Conservation (phyloP, 2,888 invertebrate genomes). For the Adela reaumurella region DNA sequence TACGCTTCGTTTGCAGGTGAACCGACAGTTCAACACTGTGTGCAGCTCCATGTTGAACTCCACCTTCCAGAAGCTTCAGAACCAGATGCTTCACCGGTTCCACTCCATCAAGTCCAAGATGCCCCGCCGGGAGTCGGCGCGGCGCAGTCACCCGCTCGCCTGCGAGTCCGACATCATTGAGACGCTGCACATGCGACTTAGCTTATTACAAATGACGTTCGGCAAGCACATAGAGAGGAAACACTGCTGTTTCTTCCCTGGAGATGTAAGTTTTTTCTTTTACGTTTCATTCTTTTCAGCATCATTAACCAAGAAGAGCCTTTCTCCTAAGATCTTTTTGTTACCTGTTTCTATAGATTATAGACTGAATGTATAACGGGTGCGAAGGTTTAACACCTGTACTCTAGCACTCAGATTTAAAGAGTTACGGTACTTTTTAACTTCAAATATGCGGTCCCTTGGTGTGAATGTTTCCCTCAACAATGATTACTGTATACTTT, state of each 20-base stretch:
- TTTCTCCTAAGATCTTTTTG: too few relatives aligned
- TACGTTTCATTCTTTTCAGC: neutral
- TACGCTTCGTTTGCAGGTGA: conserved; percentile 59
- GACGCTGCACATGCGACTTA: conserved; percentile 88
- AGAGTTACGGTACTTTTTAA: too few relatives aligned
- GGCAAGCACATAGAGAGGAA: conserved; percentile 92
- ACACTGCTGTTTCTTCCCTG: conserved; percentile 92
- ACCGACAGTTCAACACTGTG: conserved; percentile 73
- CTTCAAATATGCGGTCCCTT: too few relatives aligned
- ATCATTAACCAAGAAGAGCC: too few relatives aligned
- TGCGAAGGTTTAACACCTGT: too few relatives aligned
- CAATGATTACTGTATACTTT: too few relatives aligned
- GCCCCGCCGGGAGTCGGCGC: conserved; percentile 87
- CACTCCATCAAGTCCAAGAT: conserved; percentile 87
- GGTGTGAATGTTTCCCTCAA: too few relatives aligned
- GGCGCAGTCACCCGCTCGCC: conserved; percentile 85
- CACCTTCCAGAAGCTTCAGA: conserved; percentile 81
- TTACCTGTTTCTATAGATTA: too few relatives aligned
- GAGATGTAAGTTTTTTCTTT: conserved; percentile 64
- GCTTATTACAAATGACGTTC: conserved; percentile 89
- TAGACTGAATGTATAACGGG: too few relatives aligned
- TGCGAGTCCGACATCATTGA: conserved; percentile 92
- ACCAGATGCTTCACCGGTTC: conserved; percentile 79
- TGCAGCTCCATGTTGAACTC: conserved; percentile 78
- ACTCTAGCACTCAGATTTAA: too few relatives aligned